phyloP scores from a whole-genome alignment of 2,113 vertebrate species.

The Nothoprocta perdicaria region DNA sequence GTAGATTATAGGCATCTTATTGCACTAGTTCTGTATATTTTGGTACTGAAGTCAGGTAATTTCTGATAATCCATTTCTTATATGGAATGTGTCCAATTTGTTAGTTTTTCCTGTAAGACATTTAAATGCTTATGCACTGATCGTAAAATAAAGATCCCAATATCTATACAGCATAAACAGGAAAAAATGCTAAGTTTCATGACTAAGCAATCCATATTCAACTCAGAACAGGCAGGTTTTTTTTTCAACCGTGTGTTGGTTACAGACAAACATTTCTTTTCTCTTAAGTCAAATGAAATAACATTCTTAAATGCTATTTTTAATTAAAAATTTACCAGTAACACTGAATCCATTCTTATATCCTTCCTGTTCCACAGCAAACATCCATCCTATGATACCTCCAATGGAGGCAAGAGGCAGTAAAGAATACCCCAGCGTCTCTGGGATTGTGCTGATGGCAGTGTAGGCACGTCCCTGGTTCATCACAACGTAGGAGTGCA shows the following conservation, averaged over 20 bases:
- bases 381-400: slow-evolving; percentile 94
- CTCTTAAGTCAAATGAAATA: neutral
- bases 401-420: slow-evolving; percentile 88
- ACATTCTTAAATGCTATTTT: neutral
- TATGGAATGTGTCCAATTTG: neutral
- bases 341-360: slow-evolving; percentile 93
- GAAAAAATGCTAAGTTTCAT: neutral
- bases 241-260: neutral
- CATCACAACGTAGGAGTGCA: slow-evolving; percentile 95
- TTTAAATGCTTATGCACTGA: accelerated
- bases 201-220: neutral
- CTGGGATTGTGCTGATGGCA: slow-evolving; percentile 91
- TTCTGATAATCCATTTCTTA: neutral
- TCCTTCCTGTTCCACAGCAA: slow-evolving; percentile 91
- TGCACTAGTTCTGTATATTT: neutral
- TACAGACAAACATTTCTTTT: neutral
- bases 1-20: neutral
- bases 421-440: slow-evolving; percentile 85
- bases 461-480: slow-evolving; percentile 95
- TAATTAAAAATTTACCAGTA: slow-evolving; percentile 81
- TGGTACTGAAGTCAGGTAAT: neutral
- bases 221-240: neutral
- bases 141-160: neutral
- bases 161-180: neutral
- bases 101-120: neutral